Conservation (phyloP, 2,888 invertebrate genomes). For the Drosophila neotestacea region DNA sequence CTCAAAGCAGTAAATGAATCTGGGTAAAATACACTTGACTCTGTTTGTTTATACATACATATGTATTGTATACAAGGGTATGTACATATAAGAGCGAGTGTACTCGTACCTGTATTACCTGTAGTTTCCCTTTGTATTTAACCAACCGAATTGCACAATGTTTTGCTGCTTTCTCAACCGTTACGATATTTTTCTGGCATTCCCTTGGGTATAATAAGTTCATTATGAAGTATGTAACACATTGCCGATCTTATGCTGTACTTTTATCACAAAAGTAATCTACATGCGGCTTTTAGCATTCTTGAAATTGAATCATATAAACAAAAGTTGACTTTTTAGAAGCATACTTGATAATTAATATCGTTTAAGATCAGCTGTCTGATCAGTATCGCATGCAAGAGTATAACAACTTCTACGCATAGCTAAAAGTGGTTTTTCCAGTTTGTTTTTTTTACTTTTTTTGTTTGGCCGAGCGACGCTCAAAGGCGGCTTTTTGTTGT, state of each 20-base stretch:
- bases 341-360: not conserved
- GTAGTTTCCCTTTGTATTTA: constrained; percentile 52
- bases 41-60: not conserved
- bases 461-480: constrained; percentile 39
- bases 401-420: constrained; percentile 15
- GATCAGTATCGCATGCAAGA: constrained; percentile 3
- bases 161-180: constrained; percentile 63
- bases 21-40: constrained; percentile 48
- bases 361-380: not conserved
- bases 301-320: not conserved
- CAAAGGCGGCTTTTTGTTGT: constrained; percentile 54
- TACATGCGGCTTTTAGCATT: too few relatives aligned
- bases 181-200: constrained; percentile 38
- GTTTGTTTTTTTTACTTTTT: constrained; percentile 12
- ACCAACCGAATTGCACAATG: constrained; percentile 59
- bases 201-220: constrained; percentile 2
- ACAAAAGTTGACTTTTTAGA: not conserved
- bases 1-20: constrained; percentile 36
- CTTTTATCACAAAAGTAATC: not conserved
- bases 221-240: not conserved
- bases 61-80: not conserved
- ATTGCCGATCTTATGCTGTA: not conserved
- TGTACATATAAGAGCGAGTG: constrained; percentile 2
- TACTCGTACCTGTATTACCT: constrained; percentile 4
- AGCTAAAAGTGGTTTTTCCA: constrained; percentile 13